Percentiles rank a stretch among this genome's conserved stretches.
Evolutionary conservation across 2,797 vertebrate species (phyloP).

Genomic region (Hemitrygon akajei): DNA sequence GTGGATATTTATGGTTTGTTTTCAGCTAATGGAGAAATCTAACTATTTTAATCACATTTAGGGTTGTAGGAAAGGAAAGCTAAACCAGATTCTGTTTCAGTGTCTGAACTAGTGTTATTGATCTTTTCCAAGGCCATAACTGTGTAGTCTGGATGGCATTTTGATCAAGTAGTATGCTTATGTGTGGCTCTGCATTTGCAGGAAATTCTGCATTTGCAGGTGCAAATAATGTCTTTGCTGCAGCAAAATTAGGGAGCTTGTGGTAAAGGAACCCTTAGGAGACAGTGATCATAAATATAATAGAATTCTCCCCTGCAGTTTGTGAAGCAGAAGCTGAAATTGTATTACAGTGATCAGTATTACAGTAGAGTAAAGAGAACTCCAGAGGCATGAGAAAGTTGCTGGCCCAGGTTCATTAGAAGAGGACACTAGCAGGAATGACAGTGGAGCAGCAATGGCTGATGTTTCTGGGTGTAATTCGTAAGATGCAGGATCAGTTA

Average conservation of each 20-base stretch:
- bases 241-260: background rate
- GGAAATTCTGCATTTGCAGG: background rate
- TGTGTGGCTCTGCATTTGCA: background rate
- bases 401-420: too few species aligned
- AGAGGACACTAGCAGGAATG: too few species aligned
- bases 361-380: too few species aligned
- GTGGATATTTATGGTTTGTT: background rate
- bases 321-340: too few species aligned
- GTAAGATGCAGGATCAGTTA: too few species aligned
- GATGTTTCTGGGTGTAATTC: too few species aligned
- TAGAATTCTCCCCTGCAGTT: too few species aligned
- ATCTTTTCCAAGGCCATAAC: background rate
- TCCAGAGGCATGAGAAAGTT: too few species aligned
- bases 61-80: background rate
- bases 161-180: background rate
- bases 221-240: background rate
- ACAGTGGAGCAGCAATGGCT: too few species aligned
- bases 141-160: background rate
- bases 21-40: slow-evolving; percentile 2
- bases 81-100: background rate
- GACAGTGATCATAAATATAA: too few species aligned
- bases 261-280: too few species aligned
- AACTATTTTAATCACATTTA: background rate
- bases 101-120: background rate
- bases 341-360: too few species aligned